Evolutionary conservation across 2,888 invertebrate genomes (phyloP).

Genomic region (Andrena fulva): DNA sequence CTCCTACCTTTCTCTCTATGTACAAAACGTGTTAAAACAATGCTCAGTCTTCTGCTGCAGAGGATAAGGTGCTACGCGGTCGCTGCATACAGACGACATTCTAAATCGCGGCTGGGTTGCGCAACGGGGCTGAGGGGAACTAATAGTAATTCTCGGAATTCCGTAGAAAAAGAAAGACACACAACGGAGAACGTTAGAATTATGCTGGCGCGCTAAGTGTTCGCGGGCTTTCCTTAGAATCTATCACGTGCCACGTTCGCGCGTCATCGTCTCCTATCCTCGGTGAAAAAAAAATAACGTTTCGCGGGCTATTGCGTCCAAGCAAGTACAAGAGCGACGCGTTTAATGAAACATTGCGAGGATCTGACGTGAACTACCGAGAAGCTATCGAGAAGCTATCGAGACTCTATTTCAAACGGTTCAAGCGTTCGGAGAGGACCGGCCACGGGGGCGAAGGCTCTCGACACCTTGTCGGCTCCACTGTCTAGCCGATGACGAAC

Average conservation of each 20-base stretch:
- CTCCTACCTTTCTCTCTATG: constrained; percentile 66
- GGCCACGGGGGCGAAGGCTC: constrained; percentile 19
- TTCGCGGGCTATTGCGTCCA: constrained; percentile 13
- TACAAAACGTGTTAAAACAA: constrained; percentile 80
- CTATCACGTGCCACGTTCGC: constrained; percentile 22
- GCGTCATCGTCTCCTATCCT: constrained; percentile 33
- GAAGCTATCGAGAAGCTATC: constrained; percentile 7
- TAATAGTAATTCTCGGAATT: constrained; percentile 13
- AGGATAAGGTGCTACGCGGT: constrained; percentile 67
- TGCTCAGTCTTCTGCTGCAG: constrained; percentile 83
- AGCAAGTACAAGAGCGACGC: constrained; percentile 35
- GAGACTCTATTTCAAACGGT: constrained; percentile 9
- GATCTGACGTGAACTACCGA: not conserved
- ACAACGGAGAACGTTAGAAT: not conserved
- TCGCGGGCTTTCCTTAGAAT: not conserved
- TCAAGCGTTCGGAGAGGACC: constrained; percentile 11
- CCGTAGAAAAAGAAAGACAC: not conserved
- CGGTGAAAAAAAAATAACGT: constrained; percentile 20
- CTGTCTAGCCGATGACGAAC: constrained; percentile 31
- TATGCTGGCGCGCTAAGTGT: constrained; percentile 5
- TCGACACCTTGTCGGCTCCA: constrained; percentile 41
- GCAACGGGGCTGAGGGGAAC: not conserved
- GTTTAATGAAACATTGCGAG: not conserved
- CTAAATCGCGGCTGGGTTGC: not conserved
- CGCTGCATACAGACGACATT: constrained; percentile 4